phyloP scores from a whole-genome alignment of 1,140 invertebrate genomes.

The Forficula auricularia region DNA sequence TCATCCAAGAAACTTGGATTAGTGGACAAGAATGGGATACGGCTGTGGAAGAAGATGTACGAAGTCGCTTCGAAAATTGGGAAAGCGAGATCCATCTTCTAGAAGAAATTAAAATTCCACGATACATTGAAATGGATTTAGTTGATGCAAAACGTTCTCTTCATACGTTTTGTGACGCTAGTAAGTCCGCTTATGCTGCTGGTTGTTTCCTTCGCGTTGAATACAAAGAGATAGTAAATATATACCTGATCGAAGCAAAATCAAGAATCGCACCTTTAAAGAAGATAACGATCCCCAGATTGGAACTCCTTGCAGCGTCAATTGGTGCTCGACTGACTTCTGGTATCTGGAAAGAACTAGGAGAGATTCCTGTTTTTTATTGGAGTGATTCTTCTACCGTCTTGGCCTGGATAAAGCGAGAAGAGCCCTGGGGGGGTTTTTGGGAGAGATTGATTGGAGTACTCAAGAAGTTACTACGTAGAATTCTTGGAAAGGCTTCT shows the following conservation, averaged over 20 bases:
- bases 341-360: slow-evolving; percentile 11
- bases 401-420: slow-evolving; percentile 18
- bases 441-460: slow-evolving; percentile 13
- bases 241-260: slow-evolving; percentile 19
- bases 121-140: slow-evolving; percentile 10
- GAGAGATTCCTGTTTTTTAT: slow-evolving; percentile 5
- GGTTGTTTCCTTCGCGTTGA: slow-evolving; percentile 17
- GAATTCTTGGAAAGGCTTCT: too few species aligned
- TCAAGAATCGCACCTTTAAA: slow-evolving; percentile 19
- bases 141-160: slow-evolving; percentile 7
- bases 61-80: slow-evolving; percentile 13
- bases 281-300: slow-evolving; percentile 18
- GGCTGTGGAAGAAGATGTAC: slow-evolving; percentile 6
- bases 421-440: slow-evolving; percentile 15
- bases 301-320: slow-evolving; percentile 22
- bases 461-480: too few species aligned
- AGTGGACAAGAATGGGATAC: slow-evolving; percentile 15
- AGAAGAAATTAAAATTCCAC: slow-evolving; percentile 14
- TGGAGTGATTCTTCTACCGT: slow-evolving; percentile 22
- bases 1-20: slow-evolving; percentile 18
- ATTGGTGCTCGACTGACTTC: slow-evolving; percentile 18
- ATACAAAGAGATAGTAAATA: slow-evolving; percentile 1
- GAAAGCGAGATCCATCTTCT: slow-evolving; percentile 10
- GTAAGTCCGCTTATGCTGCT: slow-evolving; percentile 18
- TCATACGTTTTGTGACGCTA: slow-evolving; percentile 23